Percentiles rank a stretch among this genome's conserved stretches.
Evolutionary conservation across 2,888 invertebrate species (phyloP).

Genomic region (Torymus auratus): DNA sequence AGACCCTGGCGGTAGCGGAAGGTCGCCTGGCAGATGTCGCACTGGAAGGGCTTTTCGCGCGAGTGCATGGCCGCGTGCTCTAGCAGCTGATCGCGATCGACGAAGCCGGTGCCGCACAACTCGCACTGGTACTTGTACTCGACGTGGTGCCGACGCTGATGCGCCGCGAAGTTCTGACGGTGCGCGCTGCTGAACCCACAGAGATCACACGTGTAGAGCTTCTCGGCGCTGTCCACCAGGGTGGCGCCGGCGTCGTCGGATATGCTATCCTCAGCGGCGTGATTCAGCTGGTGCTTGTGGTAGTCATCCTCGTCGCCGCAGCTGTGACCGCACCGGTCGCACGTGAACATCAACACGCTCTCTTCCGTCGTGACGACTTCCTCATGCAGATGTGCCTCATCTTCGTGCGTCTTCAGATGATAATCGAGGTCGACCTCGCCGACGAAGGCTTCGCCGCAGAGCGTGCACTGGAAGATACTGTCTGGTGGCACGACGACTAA

Average conservation of each 20-base stretch:
- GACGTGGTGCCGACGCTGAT: conserved; percentile 69
- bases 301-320: conserved; percentile 60
- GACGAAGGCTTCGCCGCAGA: conserved; percentile 68
- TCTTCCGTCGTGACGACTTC: conserved; percentile 5
- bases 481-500: conserved; percentile 61
- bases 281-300: conserved; percentile 62
- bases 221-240: conserved; percentile 52
- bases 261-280: conserved; percentile 57
- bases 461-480: conserved; percentile 64
- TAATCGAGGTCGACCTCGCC: conserved; percentile 60
- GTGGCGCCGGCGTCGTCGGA: conserved; percentile 57
- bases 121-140: conserved; percentile 74
- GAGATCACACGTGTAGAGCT: conserved; percentile 67
- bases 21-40: conserved; percentile 73
- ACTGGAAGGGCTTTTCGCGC: conserved; percentile 72
- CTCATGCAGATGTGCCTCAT: conserved; percentile 26
- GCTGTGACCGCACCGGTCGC: conserved; percentile 64
- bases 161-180: conserved; percentile 67
- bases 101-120: conserved; percentile 70
- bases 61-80: conserved; percentile 70
- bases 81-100: conserved; percentile 68
- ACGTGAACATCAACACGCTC: conserved; percentile 61
- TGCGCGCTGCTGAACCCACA: conserved; percentile 70
- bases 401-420: conserved; percentile 64
- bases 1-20: conserved; percentile 74